Evolutionary conservation across 1,140 invertebrate genomes (phyloP).

Genomic region (Anastatus disparis): DNA sequence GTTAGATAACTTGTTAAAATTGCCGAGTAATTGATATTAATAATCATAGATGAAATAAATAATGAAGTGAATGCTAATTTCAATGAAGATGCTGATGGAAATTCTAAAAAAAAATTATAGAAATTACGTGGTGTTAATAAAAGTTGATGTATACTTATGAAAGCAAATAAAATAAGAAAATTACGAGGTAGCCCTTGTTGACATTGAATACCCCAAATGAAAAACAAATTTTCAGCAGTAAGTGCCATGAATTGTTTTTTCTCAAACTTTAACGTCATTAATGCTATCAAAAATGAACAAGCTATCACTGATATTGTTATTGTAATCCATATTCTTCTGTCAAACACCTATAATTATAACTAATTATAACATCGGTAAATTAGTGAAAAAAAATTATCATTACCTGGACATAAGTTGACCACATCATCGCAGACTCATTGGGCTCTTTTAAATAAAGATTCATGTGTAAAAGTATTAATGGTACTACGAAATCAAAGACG

Average conservation of each 20-base stretch:
- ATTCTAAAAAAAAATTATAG: too few species aligned
- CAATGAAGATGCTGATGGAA: constrained; percentile 16
- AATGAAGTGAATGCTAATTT: constrained; percentile 35
- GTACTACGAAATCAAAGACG: constrained; percentile 6
- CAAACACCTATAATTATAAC: constrained; percentile 10
- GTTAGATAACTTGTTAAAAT: constrained; percentile 46
- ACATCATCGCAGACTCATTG: constrained; percentile 2
- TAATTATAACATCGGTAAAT: too few species aligned
- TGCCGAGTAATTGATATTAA: constrained; percentile 48
- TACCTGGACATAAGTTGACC: constrained; percentile 21
- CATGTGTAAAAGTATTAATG: background rate
- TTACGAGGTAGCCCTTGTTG: constrained; percentile 32
- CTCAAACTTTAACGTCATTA: constrained; percentile 14
- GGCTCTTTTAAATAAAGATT: background rate
- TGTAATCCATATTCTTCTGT: constrained; percentile 8
- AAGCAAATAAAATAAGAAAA: too few species aligned
- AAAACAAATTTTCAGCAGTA: constrained; percentile 10
- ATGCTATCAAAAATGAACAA: constrained; percentile 10
- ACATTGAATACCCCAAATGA: constrained; percentile 34
- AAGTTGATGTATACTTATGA: too few species aligned
- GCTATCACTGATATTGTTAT: background rate
- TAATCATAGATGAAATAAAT: constrained; percentile 24
- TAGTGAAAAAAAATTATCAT: background rate
- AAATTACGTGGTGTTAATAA: too few species aligned
- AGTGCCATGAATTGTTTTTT: background rate